Base-by-base conservation (phyloP, 2,888 invertebrate genomes). In the Nasonia oneida region DNA sequence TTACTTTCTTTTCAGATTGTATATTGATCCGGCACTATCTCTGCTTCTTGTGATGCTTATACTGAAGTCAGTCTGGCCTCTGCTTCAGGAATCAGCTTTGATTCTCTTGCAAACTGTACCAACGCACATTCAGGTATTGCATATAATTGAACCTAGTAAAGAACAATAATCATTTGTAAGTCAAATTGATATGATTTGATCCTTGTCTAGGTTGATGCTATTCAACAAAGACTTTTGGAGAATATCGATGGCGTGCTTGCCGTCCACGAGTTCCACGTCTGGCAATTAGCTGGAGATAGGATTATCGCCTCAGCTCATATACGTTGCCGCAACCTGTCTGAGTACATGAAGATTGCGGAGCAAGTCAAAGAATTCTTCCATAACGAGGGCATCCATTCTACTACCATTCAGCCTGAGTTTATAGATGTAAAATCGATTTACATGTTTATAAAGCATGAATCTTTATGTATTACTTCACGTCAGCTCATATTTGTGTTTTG, bases 41-140 rank as follows among this genome's bases (percentile, higher is more conserved):
- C 96, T 99, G 91, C 94, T 98, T 64, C 95, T 99, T 91, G 98
- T 99, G 14, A 94, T 97, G 57, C 94, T 98, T 73, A 98, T 98
- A 89, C 94, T 98, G 88, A 96, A 96, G 88, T 98, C 98, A 0
- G 98, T 98, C 23, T 98, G 98, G 98, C 98, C 98, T 8, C 94
- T 98, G 88, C 94, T 99, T 78, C 96, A 97, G 90, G 99, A 99
- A 93, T 99, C 99, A 0, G 98, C 99, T 4, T 95, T 98, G 88
- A 99, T 99, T 91, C 94, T 99, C 86, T 95, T 99, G 77, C 99
- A 99, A 94, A 99, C 99, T n/a, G 99, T 99, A 86, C 99, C 99
- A 78, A 98, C 98, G 23, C 99, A 99, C 94, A 98, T 99, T 92
- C 94, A 96, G 95, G 97, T 98, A 87, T 88, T 84, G 74, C 84